Evolutionary conservation across 2,888 invertebrate genomes (phyloP), one percentile per base, ranked within the genome.

Genomic region (Mesorhabditis sp.): DNA sequence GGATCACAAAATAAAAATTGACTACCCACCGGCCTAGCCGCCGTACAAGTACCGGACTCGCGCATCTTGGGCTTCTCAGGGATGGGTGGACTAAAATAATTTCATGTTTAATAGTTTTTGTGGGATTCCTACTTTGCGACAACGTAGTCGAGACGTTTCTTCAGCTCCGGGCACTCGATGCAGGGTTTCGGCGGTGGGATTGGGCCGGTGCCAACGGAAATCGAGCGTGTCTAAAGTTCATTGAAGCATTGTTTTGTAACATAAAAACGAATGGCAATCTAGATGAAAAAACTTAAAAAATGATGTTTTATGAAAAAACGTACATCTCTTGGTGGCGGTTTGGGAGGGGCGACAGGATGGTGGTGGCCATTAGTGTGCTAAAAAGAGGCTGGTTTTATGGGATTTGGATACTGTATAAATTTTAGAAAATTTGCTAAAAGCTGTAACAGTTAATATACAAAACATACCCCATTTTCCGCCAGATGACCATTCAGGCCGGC

Each of bases 121-220:
- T 28, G 28, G n/a, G 4, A 5, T 15, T 42, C 61, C 4, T 41
- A 68, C 62, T 65, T 67, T 45, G 67, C 67, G 28, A 71, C 44
- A 45, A 70, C 44, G n/a, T 70, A 70, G 45, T 74, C 68, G 5
- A 79, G 67, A 15, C 73, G 69, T 42, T 73, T 74, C 65, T 67
- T 67, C 63, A 78, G 65, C 7, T 66, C 69, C 0, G 75, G 71
- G 70, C 80, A 80, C 64, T 79, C 80, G 42, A 71, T 64, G 64
- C 80, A 80, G 0, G 80, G 80, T 64, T 80, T 79, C 43, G 71
- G 70, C 1, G 79, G 77, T 7, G 80, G 78, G 4, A 78, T 70
- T 28, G 80, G 80, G 13, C 80, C 80, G 0, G 80, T 80, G 4
- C 74, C 68, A 0, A 76, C 74, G 1, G 70, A 76, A 4, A 76